Evolutionary conservation across 2,113 vertebrate species (phyloP).

Genomic region (Gavialis gangeticus): DNA sequence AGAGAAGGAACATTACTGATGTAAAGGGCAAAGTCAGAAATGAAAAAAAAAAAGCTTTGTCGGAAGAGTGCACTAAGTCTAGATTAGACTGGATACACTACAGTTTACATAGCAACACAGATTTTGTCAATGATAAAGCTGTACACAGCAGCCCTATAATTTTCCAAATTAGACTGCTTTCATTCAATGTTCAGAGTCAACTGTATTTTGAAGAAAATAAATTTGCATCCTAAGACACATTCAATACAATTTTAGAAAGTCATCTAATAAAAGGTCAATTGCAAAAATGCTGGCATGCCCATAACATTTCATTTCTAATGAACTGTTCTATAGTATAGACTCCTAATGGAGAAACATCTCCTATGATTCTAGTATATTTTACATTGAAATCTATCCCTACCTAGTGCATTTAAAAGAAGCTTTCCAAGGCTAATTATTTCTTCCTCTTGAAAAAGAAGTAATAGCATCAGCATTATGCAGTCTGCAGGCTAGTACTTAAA

Average conservation of each 20-base stretch:
- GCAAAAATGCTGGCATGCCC: not conserved
- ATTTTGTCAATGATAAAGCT: not conserved
- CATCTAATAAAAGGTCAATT: constrained; percentile 25
- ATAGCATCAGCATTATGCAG: not conserved
- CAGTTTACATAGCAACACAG: not conserved
- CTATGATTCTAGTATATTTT: not conserved
- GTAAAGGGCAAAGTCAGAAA: constrained; percentile 25
- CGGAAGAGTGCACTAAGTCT: not conserved
- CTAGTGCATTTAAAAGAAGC: not conserved
- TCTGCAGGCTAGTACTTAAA: not conserved
- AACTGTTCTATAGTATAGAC: not conserved
- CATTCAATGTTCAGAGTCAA: not conserved
- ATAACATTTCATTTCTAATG: constrained; percentile 45
- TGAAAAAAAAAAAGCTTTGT: not conserved
- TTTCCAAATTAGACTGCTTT: constrained; percentile 43
- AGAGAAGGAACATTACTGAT: constrained; percentile 22
- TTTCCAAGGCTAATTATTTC: not conserved
- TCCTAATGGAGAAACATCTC: not conserved
- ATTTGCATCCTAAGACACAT: constrained; percentile 34
- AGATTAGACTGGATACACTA: constrained; percentile 24
- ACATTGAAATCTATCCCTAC: not conserved
- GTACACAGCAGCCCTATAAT: constrained; percentile 31
- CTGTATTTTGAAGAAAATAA: constrained; percentile 37
- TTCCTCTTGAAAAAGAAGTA: not conserved
- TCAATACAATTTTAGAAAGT: constrained; percentile 17